phyloP scores from a whole-genome alignment of 2,797 vertebrate genomes.

The Megaceryle alcyon region DNA sequence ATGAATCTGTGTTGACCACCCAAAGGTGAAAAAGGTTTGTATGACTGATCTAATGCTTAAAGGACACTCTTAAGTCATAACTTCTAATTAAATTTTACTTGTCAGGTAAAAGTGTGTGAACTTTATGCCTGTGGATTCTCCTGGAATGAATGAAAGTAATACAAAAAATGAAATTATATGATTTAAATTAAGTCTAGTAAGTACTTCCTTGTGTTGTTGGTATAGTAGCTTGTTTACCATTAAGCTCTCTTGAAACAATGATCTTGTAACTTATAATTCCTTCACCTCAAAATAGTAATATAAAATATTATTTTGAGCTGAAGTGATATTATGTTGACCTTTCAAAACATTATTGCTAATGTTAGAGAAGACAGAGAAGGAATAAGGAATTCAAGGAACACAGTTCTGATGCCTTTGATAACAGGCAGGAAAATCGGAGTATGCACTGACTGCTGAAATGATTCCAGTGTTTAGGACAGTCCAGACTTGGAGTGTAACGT shows the following conservation, averaged over 20 bases:
- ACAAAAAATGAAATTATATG: background rate
- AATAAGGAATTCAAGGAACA: background rate
- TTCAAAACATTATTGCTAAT: background rate
- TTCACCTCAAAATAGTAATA: no score
- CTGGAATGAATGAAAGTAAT: background rate
- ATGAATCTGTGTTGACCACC: background rate
- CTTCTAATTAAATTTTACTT: background rate
- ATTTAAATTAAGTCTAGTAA: background rate
- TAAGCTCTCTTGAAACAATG: accelerated
- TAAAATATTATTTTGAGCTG: background rate
- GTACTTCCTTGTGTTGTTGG: background rate
- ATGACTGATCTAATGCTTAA: background rate
- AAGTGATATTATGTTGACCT: background rate
- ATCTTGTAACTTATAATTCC: background rate
- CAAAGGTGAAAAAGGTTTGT: background rate
- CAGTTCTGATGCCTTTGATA: background rate
- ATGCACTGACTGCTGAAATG: background rate
- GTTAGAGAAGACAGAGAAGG: background rate
- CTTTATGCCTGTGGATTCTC: background rate
- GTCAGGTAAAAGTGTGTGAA: background rate
- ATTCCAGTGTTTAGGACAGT: background rate
- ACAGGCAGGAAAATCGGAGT: background rate
- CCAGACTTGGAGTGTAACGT: background rate
- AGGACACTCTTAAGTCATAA: background rate
- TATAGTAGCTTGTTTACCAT: background rate